Conservation (phyloP, 2,888 invertebrate species). For the Ormyrus nitidulus region DNA sequence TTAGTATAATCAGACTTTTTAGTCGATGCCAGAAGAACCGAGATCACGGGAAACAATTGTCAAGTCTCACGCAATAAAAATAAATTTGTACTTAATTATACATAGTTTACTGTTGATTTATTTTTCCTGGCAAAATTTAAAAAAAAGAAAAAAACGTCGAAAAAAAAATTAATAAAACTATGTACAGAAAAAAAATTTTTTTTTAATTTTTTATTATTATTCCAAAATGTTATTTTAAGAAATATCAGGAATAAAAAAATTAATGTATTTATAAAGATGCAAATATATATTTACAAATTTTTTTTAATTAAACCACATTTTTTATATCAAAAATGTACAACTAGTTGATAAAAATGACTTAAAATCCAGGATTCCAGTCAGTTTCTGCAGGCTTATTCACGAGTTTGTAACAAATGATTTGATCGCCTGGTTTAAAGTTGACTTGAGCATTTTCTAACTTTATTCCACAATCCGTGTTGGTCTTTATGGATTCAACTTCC, state of each 20-base stretch:
- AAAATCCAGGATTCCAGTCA: conserved; percentile 85
- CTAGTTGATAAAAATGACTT: conserved; percentile 11
- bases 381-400: conserved; percentile 81
- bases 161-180: too few species aligned
- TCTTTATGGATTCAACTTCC: conserved; percentile 89
- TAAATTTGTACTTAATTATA: conserved; percentile 69
- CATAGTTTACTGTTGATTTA: neutral
- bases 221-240: neutral
- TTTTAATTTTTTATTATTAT: neutral
- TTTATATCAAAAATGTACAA: conserved; percentile 9
- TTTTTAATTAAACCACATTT: conserved; percentile 16
- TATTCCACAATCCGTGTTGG: conserved; percentile 92
- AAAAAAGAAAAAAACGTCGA: too few species aligned
- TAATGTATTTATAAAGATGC: conserved; percentile 20
- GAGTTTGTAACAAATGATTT: conserved; percentile 85
- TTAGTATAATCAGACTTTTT: conserved; percentile 20
- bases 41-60: conserved; percentile 32
- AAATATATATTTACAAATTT: conserved; percentile 41
- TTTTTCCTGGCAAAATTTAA: neutral
- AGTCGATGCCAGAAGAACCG: neutral
- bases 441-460: conserved; percentile 82
- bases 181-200: neutral
- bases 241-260: neutral
- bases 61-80: conserved; percentile 64
- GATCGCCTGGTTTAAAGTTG: conserved; percentile 85